Evolutionary conservation across 2,113 vertebrate species (phyloP).

Genomic region (Penelope pileata): DNA sequence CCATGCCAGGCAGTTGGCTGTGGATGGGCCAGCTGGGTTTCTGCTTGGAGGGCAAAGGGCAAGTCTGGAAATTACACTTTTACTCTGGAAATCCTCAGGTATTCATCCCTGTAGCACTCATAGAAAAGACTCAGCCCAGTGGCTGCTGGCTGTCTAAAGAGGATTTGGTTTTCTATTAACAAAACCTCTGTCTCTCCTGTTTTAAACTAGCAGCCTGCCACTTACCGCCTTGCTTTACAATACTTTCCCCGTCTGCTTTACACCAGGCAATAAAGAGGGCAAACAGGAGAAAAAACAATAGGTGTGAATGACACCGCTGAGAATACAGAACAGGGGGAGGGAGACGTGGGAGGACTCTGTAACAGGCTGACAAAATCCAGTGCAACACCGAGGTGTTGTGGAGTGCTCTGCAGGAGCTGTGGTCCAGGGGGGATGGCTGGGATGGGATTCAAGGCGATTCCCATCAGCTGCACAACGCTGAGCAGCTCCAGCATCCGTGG

Average conservation of each 20-base stretch:
- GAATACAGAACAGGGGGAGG: too few relatives aligned
- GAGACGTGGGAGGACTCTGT: neutral
- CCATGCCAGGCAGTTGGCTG: rapidly evolving
- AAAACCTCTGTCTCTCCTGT: neutral
- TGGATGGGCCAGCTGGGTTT: neutral
- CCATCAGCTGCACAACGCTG: neutral
- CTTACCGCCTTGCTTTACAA: neutral
- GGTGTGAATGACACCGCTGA: neutral
- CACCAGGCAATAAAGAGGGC: neutral
- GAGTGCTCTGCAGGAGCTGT: neutral
- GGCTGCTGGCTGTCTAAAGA: neutral
- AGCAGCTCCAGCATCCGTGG: neutral
- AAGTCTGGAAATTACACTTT: neutral
- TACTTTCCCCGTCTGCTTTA: neutral
- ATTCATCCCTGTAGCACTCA: neutral
- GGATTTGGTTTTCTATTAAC: neutral
- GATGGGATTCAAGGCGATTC: neutral
- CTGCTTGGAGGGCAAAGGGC: neutral
- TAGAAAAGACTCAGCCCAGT: neutral
- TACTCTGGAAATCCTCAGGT: neutral
- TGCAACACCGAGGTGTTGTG: rapidly evolving
- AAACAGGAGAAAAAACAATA: neutral
- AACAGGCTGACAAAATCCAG: neutral
- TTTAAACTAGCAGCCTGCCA: neutral
- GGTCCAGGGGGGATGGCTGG: neutral